Evolutionary conservation across 2,888 invertebrate species (phyloP).

Genomic region (Tridacna gigas): DNA sequence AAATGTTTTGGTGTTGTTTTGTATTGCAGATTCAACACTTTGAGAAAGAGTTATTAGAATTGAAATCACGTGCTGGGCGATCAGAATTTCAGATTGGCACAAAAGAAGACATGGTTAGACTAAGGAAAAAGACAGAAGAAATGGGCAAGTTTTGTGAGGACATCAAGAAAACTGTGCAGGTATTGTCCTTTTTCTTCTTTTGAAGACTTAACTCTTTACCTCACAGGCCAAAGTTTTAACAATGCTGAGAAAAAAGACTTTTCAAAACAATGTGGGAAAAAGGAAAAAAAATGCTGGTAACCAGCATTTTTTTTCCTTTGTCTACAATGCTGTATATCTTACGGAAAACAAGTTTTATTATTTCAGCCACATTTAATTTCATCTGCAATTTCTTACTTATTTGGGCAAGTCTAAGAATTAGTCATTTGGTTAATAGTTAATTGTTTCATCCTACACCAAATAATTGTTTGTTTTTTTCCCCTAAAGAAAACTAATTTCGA

Average conservation of each 20-base stretch:
- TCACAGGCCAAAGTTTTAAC: background rate
- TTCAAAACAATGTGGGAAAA: background rate
- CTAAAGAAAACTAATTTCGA: too few species aligned
- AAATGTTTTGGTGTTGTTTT: background rate
- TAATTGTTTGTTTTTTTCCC: too few species aligned
- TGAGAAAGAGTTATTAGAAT: constrained; percentile 88
- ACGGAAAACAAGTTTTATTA: too few species aligned
- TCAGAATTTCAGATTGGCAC: constrained; percentile 87
- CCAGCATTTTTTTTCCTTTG: too few species aligned
- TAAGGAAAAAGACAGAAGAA: constrained; percentile 86
- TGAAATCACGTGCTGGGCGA: constrained; percentile 87
- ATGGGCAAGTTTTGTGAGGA: constrained; percentile 88
- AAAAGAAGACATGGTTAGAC: constrained; percentile 87
- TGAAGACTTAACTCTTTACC: background rate
- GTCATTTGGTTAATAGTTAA: too few species aligned
- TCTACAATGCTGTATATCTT: too few species aligned
- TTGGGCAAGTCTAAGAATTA: too few species aligned
- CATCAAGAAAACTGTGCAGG: constrained; percentile 87
- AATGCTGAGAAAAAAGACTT: background rate
- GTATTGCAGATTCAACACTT: constrained; percentile 85
- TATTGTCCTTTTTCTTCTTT: constrained; percentile 46
- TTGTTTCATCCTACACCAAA: too few species aligned
- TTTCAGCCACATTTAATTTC: too few species aligned
- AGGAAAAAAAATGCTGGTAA: background rate
- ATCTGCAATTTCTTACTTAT: too few species aligned